Evolutionary conservation across 1,140 invertebrate species (phyloP).

Genomic region (Drosophila navojoa): DNA sequence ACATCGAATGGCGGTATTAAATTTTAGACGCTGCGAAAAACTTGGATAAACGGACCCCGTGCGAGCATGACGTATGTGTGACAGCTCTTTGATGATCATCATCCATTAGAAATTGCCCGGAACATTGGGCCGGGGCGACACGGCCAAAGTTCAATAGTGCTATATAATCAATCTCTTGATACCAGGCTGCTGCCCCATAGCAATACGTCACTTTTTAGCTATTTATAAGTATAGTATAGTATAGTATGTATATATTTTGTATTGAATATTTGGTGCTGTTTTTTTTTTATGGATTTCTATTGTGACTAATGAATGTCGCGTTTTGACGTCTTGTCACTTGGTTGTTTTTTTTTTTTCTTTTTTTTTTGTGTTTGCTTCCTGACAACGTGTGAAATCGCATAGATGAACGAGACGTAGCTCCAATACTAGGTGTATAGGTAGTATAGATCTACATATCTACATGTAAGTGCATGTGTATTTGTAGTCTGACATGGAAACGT

Average conservation of each 20-base stretch:
- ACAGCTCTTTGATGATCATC: conserved; percentile 29
- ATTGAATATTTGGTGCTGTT: conserved; percentile 21
- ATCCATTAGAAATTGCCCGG: conserved; percentile 2
- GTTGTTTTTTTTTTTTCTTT: conserved; percentile 14
- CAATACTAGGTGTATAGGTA: background rate
- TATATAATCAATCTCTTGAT: conserved; percentile 57
- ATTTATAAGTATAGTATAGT: conserved; percentile 18
- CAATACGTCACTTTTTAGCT: conserved; percentile 32
- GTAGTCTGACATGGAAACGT: conserved; percentile 16
- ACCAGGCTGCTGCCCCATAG: conserved; percentile 16
- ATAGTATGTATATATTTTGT: background rate
- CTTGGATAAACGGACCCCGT: conserved; percentile 23
- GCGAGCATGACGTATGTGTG: conserved; percentile 10
- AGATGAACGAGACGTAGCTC: background rate
- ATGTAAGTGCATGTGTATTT: background rate
- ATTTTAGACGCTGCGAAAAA: conserved; percentile 56
- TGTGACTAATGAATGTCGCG: conserved; percentile 69
- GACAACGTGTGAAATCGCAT: conserved; percentile 63
- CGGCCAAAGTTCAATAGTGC: conserved; percentile 61
- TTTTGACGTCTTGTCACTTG: conserved; percentile 66
- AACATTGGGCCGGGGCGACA: conserved; percentile 10
- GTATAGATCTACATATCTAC: conserved; percentile 4
- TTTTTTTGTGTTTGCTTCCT: background rate
- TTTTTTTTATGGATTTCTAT: conserved; percentile 28
- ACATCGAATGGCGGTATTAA: conserved; percentile 59